Percentiles rank a stretch among this genome's conserved stretches.
These are phyloP conservation scores for Lytechinus pictus DNA, from an alignment of 35 echinoderm and acorn worm species.

Conservation along the genomic window DNA sequence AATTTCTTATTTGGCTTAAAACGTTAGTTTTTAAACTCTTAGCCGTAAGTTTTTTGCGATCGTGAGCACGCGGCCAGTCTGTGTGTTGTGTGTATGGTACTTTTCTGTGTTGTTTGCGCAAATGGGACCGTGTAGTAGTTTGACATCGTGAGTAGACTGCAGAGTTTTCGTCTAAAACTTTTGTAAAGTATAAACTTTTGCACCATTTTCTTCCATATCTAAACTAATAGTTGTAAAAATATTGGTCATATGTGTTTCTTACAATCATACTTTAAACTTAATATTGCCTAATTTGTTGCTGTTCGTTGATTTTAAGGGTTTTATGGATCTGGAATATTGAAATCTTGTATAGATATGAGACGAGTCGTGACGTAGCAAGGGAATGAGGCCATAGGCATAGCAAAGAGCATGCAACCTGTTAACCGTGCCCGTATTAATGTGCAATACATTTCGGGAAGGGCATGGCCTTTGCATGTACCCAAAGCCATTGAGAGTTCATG, in stretches of 20 bases:
- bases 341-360: conserved; percentile 53
- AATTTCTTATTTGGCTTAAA: neutral
- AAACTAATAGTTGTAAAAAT: neutral
- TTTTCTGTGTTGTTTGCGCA: neutral
- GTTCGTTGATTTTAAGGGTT: neutral
- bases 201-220: neutral
- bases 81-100: neutral
- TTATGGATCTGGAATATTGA: neutral
- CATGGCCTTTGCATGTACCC: neutral
- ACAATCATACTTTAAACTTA: neutral
- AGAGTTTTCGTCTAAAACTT: conserved; percentile 5
- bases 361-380: conserved; percentile 33
- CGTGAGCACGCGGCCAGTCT: neutral
- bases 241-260: neutral
- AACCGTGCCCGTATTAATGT: neutral
- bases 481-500: neutral
- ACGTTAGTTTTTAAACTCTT: neutral
- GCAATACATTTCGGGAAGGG: neutral
- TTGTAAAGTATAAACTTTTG: neutral
- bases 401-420: conserved; percentile 23
- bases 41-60: neutral
- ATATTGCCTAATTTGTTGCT: neutral
- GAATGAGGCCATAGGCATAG: neutral
- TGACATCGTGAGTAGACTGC: conserved; percentile 50
- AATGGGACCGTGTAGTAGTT: neutral